Percentiles rank a stretch among this genome's conserved stretches.
Evolutionary conservation across 1,140 invertebrate genomes (phyloP).

Genomic region (Piezodorus guildinii): DNA sequence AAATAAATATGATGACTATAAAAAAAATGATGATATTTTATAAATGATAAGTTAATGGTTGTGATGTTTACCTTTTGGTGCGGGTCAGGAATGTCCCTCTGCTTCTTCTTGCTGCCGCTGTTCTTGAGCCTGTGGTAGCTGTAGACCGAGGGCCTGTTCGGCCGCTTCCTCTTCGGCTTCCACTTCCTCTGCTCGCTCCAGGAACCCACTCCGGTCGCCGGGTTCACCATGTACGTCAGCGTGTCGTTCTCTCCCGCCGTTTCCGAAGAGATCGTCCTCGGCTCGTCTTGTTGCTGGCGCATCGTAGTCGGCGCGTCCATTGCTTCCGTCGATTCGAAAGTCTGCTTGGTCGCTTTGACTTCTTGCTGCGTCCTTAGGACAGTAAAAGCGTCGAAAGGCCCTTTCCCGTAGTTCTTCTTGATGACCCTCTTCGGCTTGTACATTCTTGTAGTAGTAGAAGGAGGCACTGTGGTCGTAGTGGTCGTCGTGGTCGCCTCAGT

Average conservation of each 20-base stretch:
- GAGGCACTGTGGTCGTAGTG: constrained; percentile 20
- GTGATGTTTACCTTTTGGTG: not conserved
- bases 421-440: constrained; percentile 26
- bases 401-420: constrained; percentile 19
- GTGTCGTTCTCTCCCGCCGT: not conserved
- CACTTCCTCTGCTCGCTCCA: constrained; percentile 22
- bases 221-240: constrained; percentile 12
- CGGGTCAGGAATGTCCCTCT: not conserved
- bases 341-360: not conserved
- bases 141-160: not conserved
- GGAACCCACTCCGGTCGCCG: constrained; percentile 26
- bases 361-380: constrained; percentile 14
- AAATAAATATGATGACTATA: too few relatives aligned
- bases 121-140: not conserved
- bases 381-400: constrained; percentile 21
- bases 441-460: constrained; percentile 25
- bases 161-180: not conserved
- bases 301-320: not conserved
- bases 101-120: not conserved
- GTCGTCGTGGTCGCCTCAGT: constrained; percentile 19
- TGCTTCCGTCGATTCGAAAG: not conserved
- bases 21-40: too few relatives aligned
- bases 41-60: too few relatives aligned
- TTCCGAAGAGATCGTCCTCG: not conserved
- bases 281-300: not conserved